Evolutionary conservation across 2,797 vertebrate genomes (phyloP).

Genomic region (Lepilemur ruficaudatus): DNA sequence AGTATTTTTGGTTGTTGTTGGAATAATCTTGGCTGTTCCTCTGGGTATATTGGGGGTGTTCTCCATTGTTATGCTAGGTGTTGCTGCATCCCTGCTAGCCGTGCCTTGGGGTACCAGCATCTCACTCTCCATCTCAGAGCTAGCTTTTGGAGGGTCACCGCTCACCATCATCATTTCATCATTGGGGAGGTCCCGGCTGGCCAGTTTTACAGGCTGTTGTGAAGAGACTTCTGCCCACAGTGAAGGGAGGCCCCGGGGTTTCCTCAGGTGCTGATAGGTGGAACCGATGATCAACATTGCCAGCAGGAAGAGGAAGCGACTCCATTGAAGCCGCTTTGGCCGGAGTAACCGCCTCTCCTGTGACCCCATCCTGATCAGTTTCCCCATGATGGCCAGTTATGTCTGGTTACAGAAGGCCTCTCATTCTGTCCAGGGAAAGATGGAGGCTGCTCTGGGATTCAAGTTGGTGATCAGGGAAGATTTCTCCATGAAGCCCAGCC

Average conservation of each 20-base stretch:
- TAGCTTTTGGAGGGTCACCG: slow-evolving; percentile 29
- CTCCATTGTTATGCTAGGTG: neutral
- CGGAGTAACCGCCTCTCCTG: slow-evolving; percentile 87
- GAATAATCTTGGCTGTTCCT: neutral
- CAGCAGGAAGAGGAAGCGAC: slow-evolving; percentile 89
- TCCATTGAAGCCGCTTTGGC: slow-evolving; percentile 89
- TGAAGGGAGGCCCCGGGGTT: slow-evolving; percentile 80
- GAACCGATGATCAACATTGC: slow-evolving; percentile 87
- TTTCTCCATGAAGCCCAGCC: slow-evolving; percentile 58
- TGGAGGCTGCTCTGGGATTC: slow-evolving; percentile 26
- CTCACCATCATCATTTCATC: slow-evolving; percentile 73
- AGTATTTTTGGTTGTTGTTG: neutral
- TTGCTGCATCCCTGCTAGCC: neutral
- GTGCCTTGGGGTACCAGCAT: neutral
- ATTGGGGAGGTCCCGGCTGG: slow-evolving; percentile 73
- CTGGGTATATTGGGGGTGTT: neutral
- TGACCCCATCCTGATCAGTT: neutral
- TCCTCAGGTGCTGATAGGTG: slow-evolving; percentile 89
- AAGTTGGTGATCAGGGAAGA: slow-evolving; percentile 38
- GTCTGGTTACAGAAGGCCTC: slow-evolving; percentile 54
- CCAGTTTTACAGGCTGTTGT: slow-evolving; percentile 59
- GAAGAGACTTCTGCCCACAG: slow-evolving; percentile 81
- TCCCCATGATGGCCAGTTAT: slow-evolving; percentile 67
- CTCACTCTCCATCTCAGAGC: neutral
- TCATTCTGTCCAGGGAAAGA: slow-evolving; percentile 57